phyloP scores from a whole-genome alignment of 2,113 vertebrate species.

The Corynorhinus townsendii region DNA sequence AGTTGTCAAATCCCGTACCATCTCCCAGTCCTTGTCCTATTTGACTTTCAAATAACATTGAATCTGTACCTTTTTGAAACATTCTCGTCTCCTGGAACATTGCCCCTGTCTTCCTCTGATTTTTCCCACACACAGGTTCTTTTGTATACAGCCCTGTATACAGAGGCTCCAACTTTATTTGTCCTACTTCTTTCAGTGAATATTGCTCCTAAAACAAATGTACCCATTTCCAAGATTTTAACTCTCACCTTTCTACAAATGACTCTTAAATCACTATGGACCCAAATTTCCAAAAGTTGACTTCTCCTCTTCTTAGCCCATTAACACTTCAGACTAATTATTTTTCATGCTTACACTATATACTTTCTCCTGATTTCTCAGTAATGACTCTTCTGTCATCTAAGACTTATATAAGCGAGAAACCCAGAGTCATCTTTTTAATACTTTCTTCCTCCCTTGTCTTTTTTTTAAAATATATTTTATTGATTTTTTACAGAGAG shows the following conservation, averaged over 20 bases:
- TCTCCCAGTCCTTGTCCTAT: not conserved
- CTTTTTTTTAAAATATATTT: not conserved
- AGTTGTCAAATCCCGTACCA: not conserved
- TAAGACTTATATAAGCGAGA: not conserved
- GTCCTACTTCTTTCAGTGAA: not conserved
- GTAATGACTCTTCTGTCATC: not conserved
- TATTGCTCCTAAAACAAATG: not conserved
- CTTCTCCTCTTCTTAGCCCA: not conserved
- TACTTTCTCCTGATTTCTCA: not conserved
- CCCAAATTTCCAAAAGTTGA: not conserved
- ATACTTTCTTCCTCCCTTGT: not conserved
- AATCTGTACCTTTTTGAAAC: not conserved
- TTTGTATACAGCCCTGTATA: no score
- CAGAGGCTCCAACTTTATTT: not conserved
- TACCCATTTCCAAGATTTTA: not conserved
- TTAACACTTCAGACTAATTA: not conserved
- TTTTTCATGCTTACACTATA: not conserved
- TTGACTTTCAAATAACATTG: not conserved
- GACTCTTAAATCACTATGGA: not conserved
- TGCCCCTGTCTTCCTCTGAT: not conserved
- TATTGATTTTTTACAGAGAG: no score
- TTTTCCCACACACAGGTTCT: not conserved
- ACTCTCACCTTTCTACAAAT: not conserved
- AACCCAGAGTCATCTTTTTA: not conserved
- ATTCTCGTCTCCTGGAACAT: not conserved